These are phyloP conservation scores for Cololabis saira DNA, from an alignment of 2,113 vertebrate genomes.

Conservation along the genomic window DNA sequence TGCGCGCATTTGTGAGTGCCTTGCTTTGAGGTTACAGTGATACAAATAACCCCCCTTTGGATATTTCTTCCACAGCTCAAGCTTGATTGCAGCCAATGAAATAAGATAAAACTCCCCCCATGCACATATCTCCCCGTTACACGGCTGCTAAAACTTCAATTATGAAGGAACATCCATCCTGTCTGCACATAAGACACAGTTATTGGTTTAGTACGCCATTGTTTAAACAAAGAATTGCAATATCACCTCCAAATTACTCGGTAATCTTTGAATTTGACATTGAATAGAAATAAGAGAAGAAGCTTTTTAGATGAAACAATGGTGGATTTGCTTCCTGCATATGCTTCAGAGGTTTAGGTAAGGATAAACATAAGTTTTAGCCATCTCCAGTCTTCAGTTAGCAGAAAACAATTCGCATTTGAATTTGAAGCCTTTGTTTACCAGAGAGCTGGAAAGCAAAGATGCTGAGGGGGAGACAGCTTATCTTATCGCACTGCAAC, in stretches of 20 bases:
- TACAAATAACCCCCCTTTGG: constrained; percentile 35
- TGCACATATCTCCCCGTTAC: constrained; percentile 57
- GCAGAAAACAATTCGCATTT: constrained; percentile 65
- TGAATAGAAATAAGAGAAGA: constrained; percentile 65
- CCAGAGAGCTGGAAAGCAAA: constrained; percentile 58
- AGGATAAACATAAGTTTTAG: constrained; percentile 77
- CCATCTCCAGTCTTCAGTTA: constrained; percentile 62
- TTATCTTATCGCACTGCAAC: constrained; percentile 69
- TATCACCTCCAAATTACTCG: constrained; percentile 72
- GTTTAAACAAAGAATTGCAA: constrained; percentile 69
- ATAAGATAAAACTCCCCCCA: constrained; percentile 57
- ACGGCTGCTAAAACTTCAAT: constrained; percentile 62
- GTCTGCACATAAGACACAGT: constrained; percentile 66
- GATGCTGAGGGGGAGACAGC: constrained; percentile 60
- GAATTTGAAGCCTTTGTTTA: constrained; percentile 67
- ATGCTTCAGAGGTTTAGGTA: constrained; percentile 74
- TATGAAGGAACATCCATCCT: constrained; percentile 66
- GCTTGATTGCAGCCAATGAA: constrained; percentile 44
- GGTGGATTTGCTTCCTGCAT: constrained; percentile 74
- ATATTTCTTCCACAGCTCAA: constrained; percentile 52
- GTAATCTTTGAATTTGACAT: constrained; percentile 81
- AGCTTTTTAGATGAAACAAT: constrained; percentile 75
- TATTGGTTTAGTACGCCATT: constrained; percentile 72
- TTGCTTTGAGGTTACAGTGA: constrained; percentile 25
- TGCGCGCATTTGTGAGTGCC: neutral